These are phyloP conservation scores for Dromiciops gliroides DNA, from an alignment of 2,113 vertebrate genomes.

Conservation along the genomic window DNA sequence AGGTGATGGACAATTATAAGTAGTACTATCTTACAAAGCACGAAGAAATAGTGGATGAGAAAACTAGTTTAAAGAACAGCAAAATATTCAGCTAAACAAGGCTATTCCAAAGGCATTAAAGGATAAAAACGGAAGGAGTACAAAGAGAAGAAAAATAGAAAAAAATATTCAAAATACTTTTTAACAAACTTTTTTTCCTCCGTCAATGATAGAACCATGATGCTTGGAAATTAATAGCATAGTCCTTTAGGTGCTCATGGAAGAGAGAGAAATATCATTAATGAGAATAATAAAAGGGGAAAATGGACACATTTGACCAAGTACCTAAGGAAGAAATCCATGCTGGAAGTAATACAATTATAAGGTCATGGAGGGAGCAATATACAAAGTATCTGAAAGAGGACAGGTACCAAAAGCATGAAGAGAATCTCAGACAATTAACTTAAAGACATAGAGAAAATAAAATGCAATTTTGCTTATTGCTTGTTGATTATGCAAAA, in stretches of 20 bases:
- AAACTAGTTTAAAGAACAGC: neutral
- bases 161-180: neutral
- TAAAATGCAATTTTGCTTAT: neutral
- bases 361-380: neutral
- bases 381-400: neutral
- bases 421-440: neutral
- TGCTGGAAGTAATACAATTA: neutral
- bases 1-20: neutral
- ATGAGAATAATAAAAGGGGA: neutral
- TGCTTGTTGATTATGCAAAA: neutral
- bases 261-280: neutral
- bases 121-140: neutral
- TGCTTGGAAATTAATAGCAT: neutral
- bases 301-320: neutral
- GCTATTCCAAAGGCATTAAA: neutral
- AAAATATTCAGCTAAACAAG: neutral
- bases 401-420: neutral
- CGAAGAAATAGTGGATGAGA: neutral
- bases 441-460: neutral
- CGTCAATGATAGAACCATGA: neutral
- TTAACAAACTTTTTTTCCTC: neutral
- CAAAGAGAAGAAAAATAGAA: neutral
- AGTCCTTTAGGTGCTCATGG: neutral
- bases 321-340: neutral
- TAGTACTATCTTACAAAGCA: neutral